Evolutionary conservation across 2,113 vertebrate genomes (phyloP).

Genomic region (Labeo rohita): DNA sequence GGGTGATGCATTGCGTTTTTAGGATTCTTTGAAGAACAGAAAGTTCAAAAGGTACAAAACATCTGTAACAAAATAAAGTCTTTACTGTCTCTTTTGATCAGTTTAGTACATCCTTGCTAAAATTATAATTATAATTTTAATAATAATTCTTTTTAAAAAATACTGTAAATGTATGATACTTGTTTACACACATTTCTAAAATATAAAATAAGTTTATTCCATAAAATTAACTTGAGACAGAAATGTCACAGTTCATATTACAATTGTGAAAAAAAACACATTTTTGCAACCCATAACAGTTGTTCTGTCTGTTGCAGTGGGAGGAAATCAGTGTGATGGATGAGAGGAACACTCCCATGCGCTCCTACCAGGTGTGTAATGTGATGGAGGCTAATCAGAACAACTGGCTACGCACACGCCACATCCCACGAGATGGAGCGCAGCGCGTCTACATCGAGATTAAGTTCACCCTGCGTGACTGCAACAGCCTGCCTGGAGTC

Average conservation of each 20-base stretch:
- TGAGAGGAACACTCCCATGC: constrained; percentile 82
- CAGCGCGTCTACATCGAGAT: constrained; percentile 85
- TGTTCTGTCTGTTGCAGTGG: constrained; percentile 71
- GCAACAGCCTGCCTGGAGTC: constrained; percentile 83
- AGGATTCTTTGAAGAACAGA: not conserved
- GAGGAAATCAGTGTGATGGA: constrained; percentile 87
- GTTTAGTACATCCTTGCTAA: too few relatives aligned
- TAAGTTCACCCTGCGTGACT: constrained; percentile 85
- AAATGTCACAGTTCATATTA: not conserved
- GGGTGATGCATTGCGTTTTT: not conserved
- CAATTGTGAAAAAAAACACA: not conserved
- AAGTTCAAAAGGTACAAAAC: not conserved
- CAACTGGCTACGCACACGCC: constrained; percentile 82
- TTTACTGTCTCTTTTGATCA: too few relatives aligned
- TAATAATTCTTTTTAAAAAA: too few relatives aligned
- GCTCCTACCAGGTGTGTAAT: constrained; percentile 83
- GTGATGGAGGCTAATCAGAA: constrained; percentile 85
- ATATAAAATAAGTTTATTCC: not conserved
- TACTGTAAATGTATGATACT: too few relatives aligned
- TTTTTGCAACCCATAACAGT: not conserved
- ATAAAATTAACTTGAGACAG: not conserved
- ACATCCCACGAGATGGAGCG: constrained; percentile 79
- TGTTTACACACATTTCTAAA: not conserved
- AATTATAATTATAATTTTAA: too few relatives aligned
- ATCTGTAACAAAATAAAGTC: not conserved